These are phyloP conservation scores for Numida meleagris DNA, from an alignment of 2,113 vertebrate species.

Conservation along the genomic window DNA sequence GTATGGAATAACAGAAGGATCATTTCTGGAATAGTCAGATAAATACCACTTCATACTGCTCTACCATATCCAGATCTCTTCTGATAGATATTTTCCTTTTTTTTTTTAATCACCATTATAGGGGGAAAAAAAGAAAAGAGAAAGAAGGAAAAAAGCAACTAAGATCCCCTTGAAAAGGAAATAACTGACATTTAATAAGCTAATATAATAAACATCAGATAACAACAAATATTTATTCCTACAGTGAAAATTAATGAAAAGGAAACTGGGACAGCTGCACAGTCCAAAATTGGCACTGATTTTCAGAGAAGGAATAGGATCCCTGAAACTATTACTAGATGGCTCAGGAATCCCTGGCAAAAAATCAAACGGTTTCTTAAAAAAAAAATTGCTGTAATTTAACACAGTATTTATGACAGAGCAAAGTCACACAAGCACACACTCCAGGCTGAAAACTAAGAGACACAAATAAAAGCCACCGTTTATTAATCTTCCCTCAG, in stretches of 20 bases:
- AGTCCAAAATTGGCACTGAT: constrained; percentile 68
- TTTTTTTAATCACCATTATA: not conserved
- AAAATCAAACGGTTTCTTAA: constrained; percentile 76
- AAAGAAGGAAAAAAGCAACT: not conserved
- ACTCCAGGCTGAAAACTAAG: constrained; percentile 40
- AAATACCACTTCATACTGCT: constrained; percentile 31
- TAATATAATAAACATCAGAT: constrained; percentile 39
- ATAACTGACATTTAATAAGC: not conserved
- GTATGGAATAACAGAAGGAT: constrained; percentile 67
- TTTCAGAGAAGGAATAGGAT: constrained; percentile 76
- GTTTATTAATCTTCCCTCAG: constrained; percentile 56
- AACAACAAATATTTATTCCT: constrained; percentile 50
- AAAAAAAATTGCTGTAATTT: constrained; percentile 64
- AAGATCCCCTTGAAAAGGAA: not conserved
- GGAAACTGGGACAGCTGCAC: constrained; percentile 74
- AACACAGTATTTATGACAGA: constrained; percentile 74
- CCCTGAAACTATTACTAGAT: constrained; percentile 73
- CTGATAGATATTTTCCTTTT: not conserved
- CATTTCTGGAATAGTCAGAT: constrained; percentile 55
- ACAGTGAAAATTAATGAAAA: constrained; percentile 71
- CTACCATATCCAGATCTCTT: not conserved
- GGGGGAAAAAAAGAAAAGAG: not conserved
- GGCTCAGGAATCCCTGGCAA: constrained; percentile 76
- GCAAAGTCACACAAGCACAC: constrained; percentile 66
- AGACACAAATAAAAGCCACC: constrained; percentile 65